Conservation (phyloP, 2,888 invertebrate genomes). For the Julus scanicus region DNA sequence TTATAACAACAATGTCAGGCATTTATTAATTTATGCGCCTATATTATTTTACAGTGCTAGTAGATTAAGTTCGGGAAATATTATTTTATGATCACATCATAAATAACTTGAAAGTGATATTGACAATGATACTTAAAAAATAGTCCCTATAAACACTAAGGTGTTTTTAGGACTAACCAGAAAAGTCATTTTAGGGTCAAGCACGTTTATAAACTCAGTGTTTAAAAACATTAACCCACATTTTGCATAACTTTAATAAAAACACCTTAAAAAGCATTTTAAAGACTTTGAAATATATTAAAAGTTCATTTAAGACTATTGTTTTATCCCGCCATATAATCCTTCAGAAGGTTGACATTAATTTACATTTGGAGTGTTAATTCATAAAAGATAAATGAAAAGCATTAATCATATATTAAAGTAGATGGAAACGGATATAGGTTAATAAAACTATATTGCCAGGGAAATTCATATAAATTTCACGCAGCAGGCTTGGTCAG, state of each 20-base stretch:
- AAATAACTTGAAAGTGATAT: no score
- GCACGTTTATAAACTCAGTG: background rate
- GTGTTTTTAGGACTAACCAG: background rate
- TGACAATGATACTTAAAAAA: no score
- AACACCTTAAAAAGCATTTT: background rate
- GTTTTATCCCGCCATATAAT: background rate
- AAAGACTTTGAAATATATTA: background rate
- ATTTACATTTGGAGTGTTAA: constrained; percentile 4
- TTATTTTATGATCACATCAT: no score
- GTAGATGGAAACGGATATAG: constrained; percentile 17
- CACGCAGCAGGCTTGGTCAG: constrained; percentile 35
- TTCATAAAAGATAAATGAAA: background rate
- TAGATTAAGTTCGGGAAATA: no score
- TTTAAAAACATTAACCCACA: background rate
- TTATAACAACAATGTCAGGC: no score
- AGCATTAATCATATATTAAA: background rate
- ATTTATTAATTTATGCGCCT: no score
- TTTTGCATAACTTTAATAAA: background rate
- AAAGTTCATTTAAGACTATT: background rate
- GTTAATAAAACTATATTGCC: background rate
- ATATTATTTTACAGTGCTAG: no score
- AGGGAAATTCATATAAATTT: constrained; percentile 32
- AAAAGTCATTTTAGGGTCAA: background rate
- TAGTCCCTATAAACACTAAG: no score
- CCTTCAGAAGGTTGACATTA: background rate